phyloP scores from a whole-genome alignment of 1,140 invertebrate species.

The Drosophila ananassae region DNA sequence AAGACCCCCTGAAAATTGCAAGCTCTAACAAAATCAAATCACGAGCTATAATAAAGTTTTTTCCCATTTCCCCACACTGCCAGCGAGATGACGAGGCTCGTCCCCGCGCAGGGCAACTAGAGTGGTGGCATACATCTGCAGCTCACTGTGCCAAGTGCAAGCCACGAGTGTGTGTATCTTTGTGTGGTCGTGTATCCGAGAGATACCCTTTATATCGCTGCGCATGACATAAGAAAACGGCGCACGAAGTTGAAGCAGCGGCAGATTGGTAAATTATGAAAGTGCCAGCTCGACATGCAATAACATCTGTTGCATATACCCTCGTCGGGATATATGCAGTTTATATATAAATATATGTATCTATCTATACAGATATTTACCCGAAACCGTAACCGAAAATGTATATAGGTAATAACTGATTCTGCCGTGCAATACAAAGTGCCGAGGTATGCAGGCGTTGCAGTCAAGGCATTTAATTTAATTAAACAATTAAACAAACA shows the following conservation, averaged over 20 bases:
- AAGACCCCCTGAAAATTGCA: background rate
- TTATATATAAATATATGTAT: constrained; percentile 3
- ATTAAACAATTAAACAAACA: constrained; percentile 82
- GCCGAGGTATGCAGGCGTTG: constrained; percentile 46
- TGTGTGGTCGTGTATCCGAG: constrained; percentile 8
- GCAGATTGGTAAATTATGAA: constrained; percentile 62
- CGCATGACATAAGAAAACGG: constrained; percentile 74
- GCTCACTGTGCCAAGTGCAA: constrained; percentile 38
- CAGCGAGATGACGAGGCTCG: background rate
- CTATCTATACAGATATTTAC: constrained; percentile 12
- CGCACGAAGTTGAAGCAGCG: constrained; percentile 38
- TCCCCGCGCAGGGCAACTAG: background rate
- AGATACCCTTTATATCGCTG: constrained; percentile 40
- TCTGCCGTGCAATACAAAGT: constrained; percentile 20
- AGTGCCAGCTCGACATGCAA: constrained; percentile 48
- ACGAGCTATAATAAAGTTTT: constrained; percentile 30
- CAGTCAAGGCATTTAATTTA: constrained; percentile 70
- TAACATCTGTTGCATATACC: constrained; percentile 74
- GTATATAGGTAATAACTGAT: constrained; percentile 11
- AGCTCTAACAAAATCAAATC: constrained; percentile 7
- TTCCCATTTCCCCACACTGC: constrained; percentile 19
- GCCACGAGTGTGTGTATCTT: constrained; percentile 25
- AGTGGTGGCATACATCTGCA: constrained; percentile 13
- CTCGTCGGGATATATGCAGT: constrained; percentile 2
- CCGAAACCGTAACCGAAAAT: constrained; percentile 3